Percentiles rank a stretch among this genome's conserved stretches.
Evolutionary conservation across 2,113 vertebrate genomes (phyloP).

Genomic region (Mystacornis crossleyi): DNA sequence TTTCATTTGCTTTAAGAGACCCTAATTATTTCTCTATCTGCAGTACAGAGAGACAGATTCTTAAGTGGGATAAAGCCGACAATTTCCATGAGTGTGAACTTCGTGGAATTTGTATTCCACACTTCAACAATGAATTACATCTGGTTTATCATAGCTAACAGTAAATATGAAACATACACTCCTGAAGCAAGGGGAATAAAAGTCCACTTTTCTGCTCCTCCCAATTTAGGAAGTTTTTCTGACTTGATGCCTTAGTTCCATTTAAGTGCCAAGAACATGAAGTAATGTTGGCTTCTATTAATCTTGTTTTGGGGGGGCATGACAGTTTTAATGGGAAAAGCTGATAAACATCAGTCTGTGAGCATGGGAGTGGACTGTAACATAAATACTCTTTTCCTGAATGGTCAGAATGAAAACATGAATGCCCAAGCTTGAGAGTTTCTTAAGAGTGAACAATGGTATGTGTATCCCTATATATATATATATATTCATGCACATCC

Average conservation of each 20-base stretch:
- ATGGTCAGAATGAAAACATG: slow-evolving; percentile 43
- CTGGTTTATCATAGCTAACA: slow-evolving; percentile 33
- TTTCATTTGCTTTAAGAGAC: slow-evolving; percentile 19
- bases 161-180: slow-evolving; percentile 33
- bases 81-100: background rate
- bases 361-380: slow-evolving; percentile 71
- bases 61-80: background rate
- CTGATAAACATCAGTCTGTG: slow-evolving; percentile 78
- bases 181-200: background rate
- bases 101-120: slow-evolving; percentile 6
- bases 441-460: slow-evolving; percentile 41
- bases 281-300: slow-evolving; percentile 76
- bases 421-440: slow-evolving; percentile 27
- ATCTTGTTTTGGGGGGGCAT: slow-evolving; percentile 70
- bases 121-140: slow-evolving; percentile 32
- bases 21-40: background rate
- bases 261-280: slow-evolving; percentile 73
- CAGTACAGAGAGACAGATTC: background rate
- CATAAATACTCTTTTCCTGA: slow-evolving; percentile 74
- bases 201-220: slow-evolving; percentile 18
- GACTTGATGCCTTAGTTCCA: slow-evolving; percentile 62
- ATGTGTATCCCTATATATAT: slow-evolving; percentile 27
- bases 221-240: slow-evolving; percentile 65
- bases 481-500: background rate
- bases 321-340: slow-evolving; percentile 78